A percentile compares a stretch with the other conserved stretches of the same genome.
These are phyloP conservation scores for Trichopoda pennipes DNA, from an alignment of 2,888 invertebrate species.

Conservation along the genomic window DNA sequence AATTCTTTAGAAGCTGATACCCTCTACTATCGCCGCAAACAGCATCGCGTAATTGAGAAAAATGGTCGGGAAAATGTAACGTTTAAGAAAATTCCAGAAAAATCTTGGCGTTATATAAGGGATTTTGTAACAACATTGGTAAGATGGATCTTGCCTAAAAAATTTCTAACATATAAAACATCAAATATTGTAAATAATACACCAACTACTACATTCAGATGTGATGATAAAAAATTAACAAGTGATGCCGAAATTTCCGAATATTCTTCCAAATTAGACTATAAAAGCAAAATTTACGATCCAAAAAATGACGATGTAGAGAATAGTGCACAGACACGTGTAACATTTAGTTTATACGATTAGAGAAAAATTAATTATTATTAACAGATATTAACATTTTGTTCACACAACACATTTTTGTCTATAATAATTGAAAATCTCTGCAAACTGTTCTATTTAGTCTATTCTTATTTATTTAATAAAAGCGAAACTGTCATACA, in stretches of 20 bases:
- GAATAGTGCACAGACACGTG: constrained; percentile 29
- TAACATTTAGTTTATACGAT: constrained; percentile 58
- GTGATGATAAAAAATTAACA: constrained; percentile 21
- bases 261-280: constrained; percentile 1
- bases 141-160: constrained; percentile 81
- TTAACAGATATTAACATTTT: constrained; percentile 34
- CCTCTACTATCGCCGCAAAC: constrained; percentile 64
- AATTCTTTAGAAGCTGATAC: constrained; percentile 61
- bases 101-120: constrained; percentile 88
- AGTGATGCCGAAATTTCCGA: constrained; percentile 25
- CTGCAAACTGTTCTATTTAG: neutral
- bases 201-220: constrained; percentile 22
- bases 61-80: constrained; percentile 79
- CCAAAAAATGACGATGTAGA: constrained; percentile 32
- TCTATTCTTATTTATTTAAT: constrained; percentile 18
- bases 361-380: constrained; percentile 19
- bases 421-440: neutral
- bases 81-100: constrained; percentile 82
- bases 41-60: constrained; percentile 77
- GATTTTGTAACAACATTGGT: constrained; percentile 94
- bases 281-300: constrained; percentile 20
- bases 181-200: constrained; percentile 60
- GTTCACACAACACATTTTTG: constrained; percentile 32
- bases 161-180: constrained; percentile 54
- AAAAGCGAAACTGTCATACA: constrained; percentile 29